Conservation (phyloP, 2,888 invertebrate species). For the Hanleya hanleyi region DNA sequence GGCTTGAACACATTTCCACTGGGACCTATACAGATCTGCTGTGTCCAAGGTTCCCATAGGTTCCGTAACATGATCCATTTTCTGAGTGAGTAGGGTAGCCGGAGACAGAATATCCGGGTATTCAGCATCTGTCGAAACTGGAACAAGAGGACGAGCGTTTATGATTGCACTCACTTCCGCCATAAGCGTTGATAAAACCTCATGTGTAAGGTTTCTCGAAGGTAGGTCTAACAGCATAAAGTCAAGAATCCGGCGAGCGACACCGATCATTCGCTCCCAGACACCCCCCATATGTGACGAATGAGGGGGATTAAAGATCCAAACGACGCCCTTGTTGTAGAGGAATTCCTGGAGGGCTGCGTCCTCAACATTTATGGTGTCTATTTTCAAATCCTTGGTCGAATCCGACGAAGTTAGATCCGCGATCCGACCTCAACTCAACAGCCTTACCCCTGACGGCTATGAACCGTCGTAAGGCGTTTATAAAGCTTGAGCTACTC, state of each 20-base stretch:
- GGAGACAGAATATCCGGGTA: too few relatives aligned
- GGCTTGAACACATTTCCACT: too few relatives aligned
- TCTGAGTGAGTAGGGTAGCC: too few relatives aligned
- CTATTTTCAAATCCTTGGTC: slow-evolving; percentile 10
- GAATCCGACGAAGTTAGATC: slow-evolving; percentile 36
- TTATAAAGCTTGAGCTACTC: slow-evolving; percentile 32
- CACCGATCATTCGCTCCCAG: background rate
- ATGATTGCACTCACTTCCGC: too few relatives aligned
- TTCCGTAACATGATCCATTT: too few relatives aligned
- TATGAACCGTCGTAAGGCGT: slow-evolving; percentile 30
- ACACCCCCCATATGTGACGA: slow-evolving; percentile 13
- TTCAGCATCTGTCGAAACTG: too few relatives aligned
- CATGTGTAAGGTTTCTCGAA: slow-evolving; percentile 1
- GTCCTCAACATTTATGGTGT: slow-evolving; percentile 20
- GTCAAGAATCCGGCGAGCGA: background rate
- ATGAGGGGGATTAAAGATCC: slow-evolving; percentile 14
- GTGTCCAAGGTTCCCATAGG: too few relatives aligned
- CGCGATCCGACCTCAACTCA: slow-evolving; percentile 30
- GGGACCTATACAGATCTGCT: too few relatives aligned
- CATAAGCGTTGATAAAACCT: background rate
- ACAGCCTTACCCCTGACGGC: slow-evolving; percentile 23
- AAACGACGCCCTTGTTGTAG: background rate
- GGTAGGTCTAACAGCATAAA: background rate
- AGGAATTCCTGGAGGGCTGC: slow-evolving; percentile 9
- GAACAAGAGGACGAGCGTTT: too few relatives aligned